A percentile compares a stretch with the other conserved stretches of the same genome.
Evolutionary conservation across 2,797 vertebrate species (phyloP).

Genomic region (Catostomus latipinnis): DNA sequence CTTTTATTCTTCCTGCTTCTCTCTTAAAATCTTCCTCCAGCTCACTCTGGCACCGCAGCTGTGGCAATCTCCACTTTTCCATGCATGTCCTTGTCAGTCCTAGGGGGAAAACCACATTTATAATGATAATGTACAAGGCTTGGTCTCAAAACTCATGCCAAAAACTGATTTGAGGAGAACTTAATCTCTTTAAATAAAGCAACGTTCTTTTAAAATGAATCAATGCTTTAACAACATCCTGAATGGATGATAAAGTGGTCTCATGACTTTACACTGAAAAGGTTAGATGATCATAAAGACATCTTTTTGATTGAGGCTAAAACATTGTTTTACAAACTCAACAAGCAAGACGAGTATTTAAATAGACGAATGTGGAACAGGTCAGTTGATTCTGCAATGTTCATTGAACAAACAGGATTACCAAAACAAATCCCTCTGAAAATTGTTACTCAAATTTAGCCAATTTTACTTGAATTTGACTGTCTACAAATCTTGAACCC

Average conservation of each 20-base stretch:
- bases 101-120: slow-evolving; percentile 69
- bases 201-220: not conserved
- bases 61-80: slow-evolving; percentile 83
- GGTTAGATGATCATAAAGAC: slow-evolving; percentile 33
- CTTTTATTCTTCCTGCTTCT: slow-evolving; percentile 47
- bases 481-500: not conserved
- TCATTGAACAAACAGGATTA: slow-evolving; percentile 19
- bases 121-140: slow-evolving; percentile 1
- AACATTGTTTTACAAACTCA: slow-evolving; percentile 1
- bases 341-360: not conserved
- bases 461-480: not conserved
- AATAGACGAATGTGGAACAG: slow-evolving; percentile 6
- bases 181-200: too few species aligned
- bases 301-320: slow-evolving; percentile 34
- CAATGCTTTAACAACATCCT: not conserved
- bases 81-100: slow-evolving; percentile 89
- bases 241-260: not conserved
- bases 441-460: too few species aligned
- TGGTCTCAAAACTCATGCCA: not conserved
- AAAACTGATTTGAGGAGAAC: not conserved
- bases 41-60: slow-evolving; percentile 77
- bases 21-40: slow-evolving; percentile 47
- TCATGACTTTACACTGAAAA: not conserved
- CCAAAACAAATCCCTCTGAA: not conserved
- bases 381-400: slow-evolving; percentile 27